Evolutionary conservation across 2,113 vertebrate genomes (phyloP), one percentile per base, ranked within the genome.

Genomic region (Agelaius tricolor): DNA sequence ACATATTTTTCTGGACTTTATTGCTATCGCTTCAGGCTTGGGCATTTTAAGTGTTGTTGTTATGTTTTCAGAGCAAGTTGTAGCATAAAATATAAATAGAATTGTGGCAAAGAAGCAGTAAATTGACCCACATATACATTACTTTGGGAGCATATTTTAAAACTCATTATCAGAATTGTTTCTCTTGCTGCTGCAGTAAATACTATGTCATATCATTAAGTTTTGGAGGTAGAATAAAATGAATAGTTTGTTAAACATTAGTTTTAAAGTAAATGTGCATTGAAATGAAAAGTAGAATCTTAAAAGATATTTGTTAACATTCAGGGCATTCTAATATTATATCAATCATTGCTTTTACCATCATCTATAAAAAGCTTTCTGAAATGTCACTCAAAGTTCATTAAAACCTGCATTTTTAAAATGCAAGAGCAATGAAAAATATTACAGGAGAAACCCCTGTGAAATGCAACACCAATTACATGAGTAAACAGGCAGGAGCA

Each of bases 1-100:
- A 95, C 39, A 35, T 84, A 71, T 90, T 96, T 96, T 96, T 83
- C 91, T 74, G 87, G 90, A 80, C 75, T 83, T 96, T 77, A 96
- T 90, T 93, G 79, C 17, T 86, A 87, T 88, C 76, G 89, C 94
- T 96, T 87, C 63, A 74, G 96, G 93, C 91, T 77, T 88, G 78
- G 71, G 59, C 90, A 91, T 91, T 93, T 96, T 88, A 90, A 94
- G 83, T 68, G 82, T 37, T 67, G 49, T 82, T 85, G 68, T 76
- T 94, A 90, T 65, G 68, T 88, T 93, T 96, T 92, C 87, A 86
- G 81, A 95, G 68, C 46, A 77, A 95, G 84, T 67, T 80, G 59
- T 58, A 84, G 37, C 31, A 91, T 90, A 88, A 95, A 95, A 90
- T 81, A 90, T 71, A 96, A 93, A 88, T 58, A 88, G 67, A 93